Percentiles rank a stretch among this genome's conserved stretches.
Conservation (phyloP, 2,113 vertebrate genomes). For the Crocuta crocuta region DNA sequence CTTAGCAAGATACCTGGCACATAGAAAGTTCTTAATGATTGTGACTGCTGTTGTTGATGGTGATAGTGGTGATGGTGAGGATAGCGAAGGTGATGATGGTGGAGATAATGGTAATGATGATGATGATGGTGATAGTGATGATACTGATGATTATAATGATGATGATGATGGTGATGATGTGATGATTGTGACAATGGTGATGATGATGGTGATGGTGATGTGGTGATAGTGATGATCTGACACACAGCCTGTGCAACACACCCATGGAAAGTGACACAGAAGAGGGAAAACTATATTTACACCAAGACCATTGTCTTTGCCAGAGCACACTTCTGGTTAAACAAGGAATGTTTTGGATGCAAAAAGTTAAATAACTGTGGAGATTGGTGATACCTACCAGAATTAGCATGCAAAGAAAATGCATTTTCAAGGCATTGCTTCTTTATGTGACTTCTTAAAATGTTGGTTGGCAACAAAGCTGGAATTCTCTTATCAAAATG, state of each 20-base stretch:
- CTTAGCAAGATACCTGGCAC: neutral
- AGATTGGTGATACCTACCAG: constrained; percentile 49
- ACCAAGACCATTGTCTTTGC: neutral
- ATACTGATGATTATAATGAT: neutral
- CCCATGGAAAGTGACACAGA: neutral
- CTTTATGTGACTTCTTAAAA: constrained; percentile 81
- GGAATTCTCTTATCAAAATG: constrained; percentile 81
- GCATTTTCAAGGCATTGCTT: constrained; percentile 68
- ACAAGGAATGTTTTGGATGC: constrained; percentile 42
- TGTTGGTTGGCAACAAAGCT: constrained; percentile 68
- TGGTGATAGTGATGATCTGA: neutral
- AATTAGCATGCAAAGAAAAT: constrained; percentile 54
- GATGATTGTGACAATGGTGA: neutral
- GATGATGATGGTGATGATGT: neutral
- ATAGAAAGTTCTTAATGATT: neutral
- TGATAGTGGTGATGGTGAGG: neutral
- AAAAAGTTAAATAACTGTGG: constrained; percentile 14
- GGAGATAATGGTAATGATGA: rapidly evolving
- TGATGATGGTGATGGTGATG: rapidly evolving
- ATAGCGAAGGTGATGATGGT: neutral
- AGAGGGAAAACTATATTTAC: neutral
- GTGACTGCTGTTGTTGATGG: neutral
- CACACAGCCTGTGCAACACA: neutral
- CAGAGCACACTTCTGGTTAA: constrained; percentile 7
- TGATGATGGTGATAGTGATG: neutral